Evolutionary conservation across 1,140 invertebrate genomes (phyloP).

Genomic region (Condylostylus longicornis): DNA sequence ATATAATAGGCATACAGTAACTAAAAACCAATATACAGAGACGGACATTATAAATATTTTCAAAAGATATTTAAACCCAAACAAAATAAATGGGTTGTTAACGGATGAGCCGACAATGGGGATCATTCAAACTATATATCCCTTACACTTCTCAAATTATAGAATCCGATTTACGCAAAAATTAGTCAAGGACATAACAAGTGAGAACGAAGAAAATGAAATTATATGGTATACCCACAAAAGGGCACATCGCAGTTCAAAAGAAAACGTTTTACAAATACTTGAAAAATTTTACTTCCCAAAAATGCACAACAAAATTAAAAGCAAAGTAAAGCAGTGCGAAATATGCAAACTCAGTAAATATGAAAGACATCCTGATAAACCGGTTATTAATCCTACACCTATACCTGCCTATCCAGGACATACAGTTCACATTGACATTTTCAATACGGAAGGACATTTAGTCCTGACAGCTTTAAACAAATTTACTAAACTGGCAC

Average conservation of each 20-base stretch:
- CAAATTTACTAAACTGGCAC: neutral
- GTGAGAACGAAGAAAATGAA: slow-evolving; percentile 3
- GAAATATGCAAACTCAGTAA: slow-evolving; percentile 7
- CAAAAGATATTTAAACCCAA: slow-evolving; percentile 1
- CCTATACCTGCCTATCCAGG: slow-evolving; percentile 7
- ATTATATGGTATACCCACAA: slow-evolving; percentile 2
- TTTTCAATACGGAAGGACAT: slow-evolving; percentile 5
- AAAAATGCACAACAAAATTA: slow-evolving; percentile 4
- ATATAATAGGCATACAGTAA: neutral
- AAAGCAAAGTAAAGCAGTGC: slow-evolving; percentile 1
- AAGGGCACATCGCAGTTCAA: slow-evolving; percentile 4
- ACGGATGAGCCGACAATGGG: slow-evolving; percentile 1
- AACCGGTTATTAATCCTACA: slow-evolving; percentile 2
- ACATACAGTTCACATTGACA: slow-evolving; percentile 8
- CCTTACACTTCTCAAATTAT: neutral
- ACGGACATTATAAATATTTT: neutral
- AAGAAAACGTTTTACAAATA: slow-evolving; percentile 6
- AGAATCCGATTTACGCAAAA: slow-evolving; percentile 3
- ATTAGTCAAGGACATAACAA: slow-evolving; percentile 2
- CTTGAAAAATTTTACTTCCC: slow-evolving; percentile 6
- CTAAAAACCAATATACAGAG: neutral
- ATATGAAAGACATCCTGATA: slow-evolving; percentile 8
- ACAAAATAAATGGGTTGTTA: neutral
- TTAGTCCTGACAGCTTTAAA: neutral
- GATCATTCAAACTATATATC: neutral